Percentiles rank a stretch among this genome's conserved stretches.
Evolutionary conservation across 1,140 invertebrate species (phyloP).

Genomic region (Euura lappo): DNA sequence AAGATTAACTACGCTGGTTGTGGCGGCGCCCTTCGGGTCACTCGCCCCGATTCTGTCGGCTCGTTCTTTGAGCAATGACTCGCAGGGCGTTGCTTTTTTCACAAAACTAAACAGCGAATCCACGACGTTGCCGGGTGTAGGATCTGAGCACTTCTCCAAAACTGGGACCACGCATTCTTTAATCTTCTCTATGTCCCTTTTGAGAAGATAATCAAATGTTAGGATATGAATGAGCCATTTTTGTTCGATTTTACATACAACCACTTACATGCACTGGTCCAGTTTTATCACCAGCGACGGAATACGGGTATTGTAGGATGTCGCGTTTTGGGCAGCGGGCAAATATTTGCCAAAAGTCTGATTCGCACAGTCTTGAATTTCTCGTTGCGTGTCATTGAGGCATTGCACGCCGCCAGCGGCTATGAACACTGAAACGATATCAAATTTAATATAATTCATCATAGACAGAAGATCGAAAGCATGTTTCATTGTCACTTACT

Average conservation of each 20-base stretch:
- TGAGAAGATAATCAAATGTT: constrained; percentile 43
- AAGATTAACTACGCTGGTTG: neutral
- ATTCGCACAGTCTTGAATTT: constrained; percentile 70
- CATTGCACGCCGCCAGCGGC: constrained; percentile 79
- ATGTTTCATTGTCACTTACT: constrained; percentile 61
- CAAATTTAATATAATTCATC: neutral
- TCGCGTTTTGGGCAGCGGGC: constrained; percentile 40
- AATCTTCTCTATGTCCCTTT: constrained; percentile 65
- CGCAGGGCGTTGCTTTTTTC: constrained; percentile 72
- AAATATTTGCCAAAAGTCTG: constrained; percentile 57
- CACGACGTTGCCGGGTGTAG: constrained; percentile 79
- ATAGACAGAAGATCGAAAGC: no score
- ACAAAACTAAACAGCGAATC: constrained; percentile 79
- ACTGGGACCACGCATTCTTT: constrained; percentile 69
- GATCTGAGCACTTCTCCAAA: constrained; percentile 72
- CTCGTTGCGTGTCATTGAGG: constrained; percentile 65
- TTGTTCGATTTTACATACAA: constrained; percentile 17
- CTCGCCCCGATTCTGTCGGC: neutral
- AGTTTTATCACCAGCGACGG: constrained; percentile 63
- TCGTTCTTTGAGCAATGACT: constrained; percentile 38
- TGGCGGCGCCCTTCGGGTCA: neutral
- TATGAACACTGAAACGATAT: constrained; percentile 72
- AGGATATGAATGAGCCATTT: constrained; percentile 35
- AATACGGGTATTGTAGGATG: constrained; percentile 51
- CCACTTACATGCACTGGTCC: constrained; percentile 62